Evolutionary conservation across 1,140 invertebrate species (phyloP).

Genomic region (Marisa cornuarietis): DNA sequence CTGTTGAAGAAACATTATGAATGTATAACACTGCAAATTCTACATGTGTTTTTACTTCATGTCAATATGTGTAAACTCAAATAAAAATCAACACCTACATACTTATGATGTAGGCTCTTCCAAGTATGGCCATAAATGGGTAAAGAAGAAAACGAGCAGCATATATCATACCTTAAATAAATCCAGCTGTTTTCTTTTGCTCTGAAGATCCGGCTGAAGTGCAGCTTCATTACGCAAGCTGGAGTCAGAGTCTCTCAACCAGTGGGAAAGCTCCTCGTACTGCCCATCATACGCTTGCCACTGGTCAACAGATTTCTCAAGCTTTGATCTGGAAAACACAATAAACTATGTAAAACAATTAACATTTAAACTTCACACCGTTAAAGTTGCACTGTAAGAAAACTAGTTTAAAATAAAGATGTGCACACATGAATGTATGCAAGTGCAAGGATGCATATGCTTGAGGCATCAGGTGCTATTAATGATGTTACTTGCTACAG

Average conservation of each 20-base stretch:
- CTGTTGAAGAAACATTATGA: conserved; percentile 42
- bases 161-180: conserved; percentile 59
- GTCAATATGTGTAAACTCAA: background rate
- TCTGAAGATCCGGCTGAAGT: conserved; percentile 74
- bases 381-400: too few relatives aligned
- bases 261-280: conserved; percentile 80
- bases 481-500: too few relatives aligned
- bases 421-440: too few relatives aligned
- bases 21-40: background rate
- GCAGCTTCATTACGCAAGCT: conserved; percentile 75
- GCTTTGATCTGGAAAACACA: conserved; percentile 57
- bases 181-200: conserved; percentile 78
- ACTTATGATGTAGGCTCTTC: background rate
- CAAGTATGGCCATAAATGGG: conserved; percentile 64
- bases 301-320: conserved; percentile 78
- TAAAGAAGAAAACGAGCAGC: background rate
- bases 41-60: background rate
- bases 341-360: too few relatives aligned
- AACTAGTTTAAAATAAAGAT: too few relatives aligned
- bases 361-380: too few relatives aligned
- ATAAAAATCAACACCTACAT: background rate
- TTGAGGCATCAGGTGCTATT: too few relatives aligned
- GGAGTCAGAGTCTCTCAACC: conserved; percentile 88
- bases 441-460: too few relatives aligned
- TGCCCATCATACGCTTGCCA: conserved; percentile 84